These are phyloP conservation scores for Pedionomus torquatus DNA, from an alignment of 2,113 vertebrate species.

Conservation along the genomic window DNA sequence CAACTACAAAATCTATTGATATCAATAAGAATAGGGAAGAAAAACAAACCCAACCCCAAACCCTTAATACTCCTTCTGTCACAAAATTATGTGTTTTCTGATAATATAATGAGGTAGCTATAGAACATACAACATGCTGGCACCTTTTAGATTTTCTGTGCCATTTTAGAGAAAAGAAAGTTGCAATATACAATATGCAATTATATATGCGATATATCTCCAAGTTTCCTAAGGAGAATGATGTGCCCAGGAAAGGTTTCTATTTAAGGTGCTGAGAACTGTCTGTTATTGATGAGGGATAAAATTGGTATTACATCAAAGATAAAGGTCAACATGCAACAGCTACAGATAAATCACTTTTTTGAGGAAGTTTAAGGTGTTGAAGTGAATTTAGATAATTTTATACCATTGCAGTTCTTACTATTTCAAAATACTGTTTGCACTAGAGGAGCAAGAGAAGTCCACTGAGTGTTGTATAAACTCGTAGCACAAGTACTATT, in stretches of 20 bases:
- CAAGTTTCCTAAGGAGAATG: not conserved
- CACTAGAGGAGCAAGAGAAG: not conserved
- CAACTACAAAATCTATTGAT: not conserved
- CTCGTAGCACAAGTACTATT: not conserved
- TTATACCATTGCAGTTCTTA: not conserved
- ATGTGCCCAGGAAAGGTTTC: not conserved
- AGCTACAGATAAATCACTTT: not conserved
- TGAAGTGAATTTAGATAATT: not conserved
- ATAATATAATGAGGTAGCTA: not conserved
- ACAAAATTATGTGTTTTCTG: not conserved
- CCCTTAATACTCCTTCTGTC: fast-evolving
- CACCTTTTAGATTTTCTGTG: not conserved
- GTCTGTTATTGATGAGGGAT: not conserved
- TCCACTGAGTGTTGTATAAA: not conserved
- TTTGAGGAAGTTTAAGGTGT: not conserved
- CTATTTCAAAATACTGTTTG: not conserved
- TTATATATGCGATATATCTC: too few species aligned
- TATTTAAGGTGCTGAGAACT: not conserved
- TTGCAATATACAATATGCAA: not conserved
- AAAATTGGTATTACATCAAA: not conserved
- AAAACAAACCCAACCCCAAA: not conserved
- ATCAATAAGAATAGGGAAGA: not conserved
- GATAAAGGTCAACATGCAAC: not conserved
- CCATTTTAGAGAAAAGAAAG: not conserved
- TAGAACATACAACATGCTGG: not conserved